Evolutionary conservation across 2,113 vertebrate genomes (phyloP), one percentile per base, ranked within the genome.

Genomic region (Bujurquina vittata): DNA sequence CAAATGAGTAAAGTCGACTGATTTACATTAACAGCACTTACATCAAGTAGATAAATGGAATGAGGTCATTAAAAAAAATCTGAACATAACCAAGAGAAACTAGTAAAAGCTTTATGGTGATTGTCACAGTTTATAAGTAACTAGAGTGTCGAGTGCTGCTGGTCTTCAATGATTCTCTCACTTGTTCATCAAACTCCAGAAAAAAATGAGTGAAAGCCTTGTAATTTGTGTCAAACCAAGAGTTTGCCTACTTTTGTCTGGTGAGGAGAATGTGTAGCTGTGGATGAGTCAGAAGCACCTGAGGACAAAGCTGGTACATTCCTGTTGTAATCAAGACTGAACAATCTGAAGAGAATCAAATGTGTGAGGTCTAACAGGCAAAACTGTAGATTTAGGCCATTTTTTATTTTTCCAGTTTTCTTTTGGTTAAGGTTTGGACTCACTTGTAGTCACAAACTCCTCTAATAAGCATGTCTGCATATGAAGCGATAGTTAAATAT

Each of bases 171-270:
- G 29, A n/a, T 67, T 63, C 20, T 37, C 35, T 40, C 14, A 35
- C 43, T 55, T n/a, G 52, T 61, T 56, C 40, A 55, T 43, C 35
- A 79, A 33, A 62, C 22, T 40, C 37, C 57, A 37, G 22, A 59
- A 10, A 65, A 80, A 60, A 61, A 60, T 20, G 9, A 33, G 58
- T 33, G 82, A 54, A 31, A n/a, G 55, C 59, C 61, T 67, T 85
- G 63, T 80, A 77, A 80, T 79, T 62, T 84, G 73, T 75, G 75
- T 84, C 75, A 81, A 63, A 57, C 33, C 15, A 73, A 52, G 3
- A 37, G 55, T 78, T 81, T 60, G 52, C 52, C 58, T n/a, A 10
- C 40, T 83, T 79, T 67, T 77, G 67, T 75, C 22, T 84, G 46
- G 5, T 35, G 76, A 43, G 6, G 3, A 60, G 49, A 29, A 10